phyloP scores from a whole-genome alignment of 2,888 invertebrate species.

The Saturnia pavonia region DNA sequence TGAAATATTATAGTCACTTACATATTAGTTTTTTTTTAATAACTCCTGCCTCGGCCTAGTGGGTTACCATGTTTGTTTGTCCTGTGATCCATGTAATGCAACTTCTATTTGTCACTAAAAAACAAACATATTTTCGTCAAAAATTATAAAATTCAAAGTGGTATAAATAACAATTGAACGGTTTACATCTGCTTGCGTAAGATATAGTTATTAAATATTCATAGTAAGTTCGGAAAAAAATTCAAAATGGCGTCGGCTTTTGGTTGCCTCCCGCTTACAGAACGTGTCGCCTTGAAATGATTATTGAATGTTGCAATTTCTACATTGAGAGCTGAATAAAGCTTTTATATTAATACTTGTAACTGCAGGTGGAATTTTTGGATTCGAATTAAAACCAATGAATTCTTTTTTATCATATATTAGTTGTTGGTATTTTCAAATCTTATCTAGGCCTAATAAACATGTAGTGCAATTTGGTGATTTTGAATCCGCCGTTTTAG shows the following conservation, averaged over 20 bases:
- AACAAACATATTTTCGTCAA: neutral
- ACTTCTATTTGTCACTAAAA: neutral
- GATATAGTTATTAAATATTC: neutral
- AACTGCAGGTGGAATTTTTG: neutral
- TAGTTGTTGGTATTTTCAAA: neutral
- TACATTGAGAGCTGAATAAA: neutral
- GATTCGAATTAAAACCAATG: neutral
- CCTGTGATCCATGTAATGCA: neutral
- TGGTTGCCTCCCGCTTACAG: constrained; percentile 1
- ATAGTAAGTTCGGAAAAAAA: constrained; percentile 5
- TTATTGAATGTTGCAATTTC: constrained; percentile 1
- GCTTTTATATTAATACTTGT: constrained; percentile 1
- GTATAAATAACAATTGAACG: neutral
- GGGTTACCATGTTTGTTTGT: neutral
- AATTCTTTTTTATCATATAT: too few relatives aligned
- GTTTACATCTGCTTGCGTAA: constrained; percentile 6
- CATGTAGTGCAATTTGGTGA: neutral
- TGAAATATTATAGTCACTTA: too few relatives aligned
- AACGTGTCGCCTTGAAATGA: neutral
- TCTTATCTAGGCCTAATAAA: neutral
- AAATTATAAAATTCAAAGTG: neutral
- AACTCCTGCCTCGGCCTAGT: too few relatives aligned
- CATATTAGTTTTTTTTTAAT: too few relatives aligned
- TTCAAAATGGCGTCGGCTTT: constrained; percentile 11
- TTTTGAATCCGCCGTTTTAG: neutral